Conservation (phyloP, 2,888 invertebrate species). For the Perizoma flavofasciatum region DNA sequence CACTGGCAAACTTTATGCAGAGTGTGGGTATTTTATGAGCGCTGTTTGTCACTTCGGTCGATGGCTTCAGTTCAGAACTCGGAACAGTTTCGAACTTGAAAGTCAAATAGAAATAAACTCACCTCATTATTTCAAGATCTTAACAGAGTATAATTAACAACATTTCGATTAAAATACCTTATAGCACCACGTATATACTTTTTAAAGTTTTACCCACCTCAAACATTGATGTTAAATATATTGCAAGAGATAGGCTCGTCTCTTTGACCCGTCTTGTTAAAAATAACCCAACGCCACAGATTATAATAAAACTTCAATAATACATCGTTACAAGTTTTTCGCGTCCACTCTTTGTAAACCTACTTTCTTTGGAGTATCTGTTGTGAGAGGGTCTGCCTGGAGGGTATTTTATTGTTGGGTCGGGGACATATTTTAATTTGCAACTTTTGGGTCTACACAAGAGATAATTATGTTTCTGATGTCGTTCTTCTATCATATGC, state of each 20-base stretch:
- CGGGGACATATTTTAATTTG: conserved; percentile 26
- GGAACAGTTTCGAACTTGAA: conserved; percentile 26
- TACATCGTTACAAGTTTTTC: conserved; percentile 23
- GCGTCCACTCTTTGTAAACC: conserved; percentile 6
- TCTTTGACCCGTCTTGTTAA: conserved; percentile 41
- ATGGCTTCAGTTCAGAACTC: too few species aligned
- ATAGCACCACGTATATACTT: neutral
- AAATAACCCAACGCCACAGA: conserved; percentile 33
- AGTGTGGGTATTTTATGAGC: conserved; percentile 24
- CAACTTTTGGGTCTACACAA: conserved; percentile 23
- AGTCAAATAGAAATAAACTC: conserved; percentile 30
- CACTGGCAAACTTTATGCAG: conserved; percentile 24
- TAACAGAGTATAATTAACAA: conserved; percentile 19
- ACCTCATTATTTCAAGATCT: conserved; percentile 16
- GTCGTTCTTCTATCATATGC: too few species aligned
- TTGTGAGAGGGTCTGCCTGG: neutral
- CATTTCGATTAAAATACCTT: conserved; percentile 9
- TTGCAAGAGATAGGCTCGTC: conserved; percentile 14
- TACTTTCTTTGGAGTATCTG: neutral
- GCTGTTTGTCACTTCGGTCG: conserved; percentile 26
- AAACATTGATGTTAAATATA: neutral
- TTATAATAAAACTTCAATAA: conserved; percentile 7
- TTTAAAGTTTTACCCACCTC: too few species aligned
- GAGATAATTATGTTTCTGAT: neutral
- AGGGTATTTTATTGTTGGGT: conserved; percentile 6